These are phyloP conservation scores for Ligdia adustata DNA, from an alignment of 2,888 invertebrate genomes.

Conservation along the genomic window DNA sequence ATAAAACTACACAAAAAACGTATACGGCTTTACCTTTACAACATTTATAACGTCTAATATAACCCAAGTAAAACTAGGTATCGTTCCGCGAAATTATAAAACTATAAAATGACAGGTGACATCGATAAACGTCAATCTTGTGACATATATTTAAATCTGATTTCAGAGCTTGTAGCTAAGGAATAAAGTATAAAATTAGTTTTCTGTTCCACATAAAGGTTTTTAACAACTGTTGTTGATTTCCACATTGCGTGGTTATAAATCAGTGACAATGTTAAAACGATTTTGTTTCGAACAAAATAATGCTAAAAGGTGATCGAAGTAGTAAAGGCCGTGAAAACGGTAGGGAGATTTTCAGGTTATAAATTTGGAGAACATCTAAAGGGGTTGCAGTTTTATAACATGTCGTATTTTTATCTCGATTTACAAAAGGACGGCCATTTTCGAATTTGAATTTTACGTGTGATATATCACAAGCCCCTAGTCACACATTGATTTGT, in stretches of 20 bases:
- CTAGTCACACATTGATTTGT: no score
- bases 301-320: slow-evolving; percentile 49
- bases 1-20: slow-evolving; percentile 35
- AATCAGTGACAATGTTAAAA: slow-evolving; percentile 46
- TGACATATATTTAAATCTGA: slow-evolving; percentile 1
- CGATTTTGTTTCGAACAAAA: slow-evolving; percentile 58
- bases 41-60: no score
- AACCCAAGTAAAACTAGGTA: no score
- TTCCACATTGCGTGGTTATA: slow-evolving; percentile 44
- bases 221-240: slow-evolving; percentile 54
- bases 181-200: slow-evolving; percentile 29
- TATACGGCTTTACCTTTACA: no score
- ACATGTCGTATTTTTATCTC: not conserved
- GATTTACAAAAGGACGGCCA: no score
- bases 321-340: slow-evolving; percentile 54
- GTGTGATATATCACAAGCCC: no score
- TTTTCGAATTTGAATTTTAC: no score
- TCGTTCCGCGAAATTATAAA: slow-evolving; percentile 70
- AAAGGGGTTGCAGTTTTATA: not conserved
- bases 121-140: slow-evolving; percentile 71
- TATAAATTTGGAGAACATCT: slow-evolving; percentile 5
- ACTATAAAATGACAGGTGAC: slow-evolving; percentile 64
- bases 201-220: slow-evolving; percentile 37
- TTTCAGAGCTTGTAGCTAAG: slow-evolving; percentile 14
- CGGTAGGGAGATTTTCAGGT: slow-evolving; percentile 64